Evolutionary conservation across 2,888 invertebrate species (phyloP).

Genomic region (Chaitophorus viminalis): DNA sequence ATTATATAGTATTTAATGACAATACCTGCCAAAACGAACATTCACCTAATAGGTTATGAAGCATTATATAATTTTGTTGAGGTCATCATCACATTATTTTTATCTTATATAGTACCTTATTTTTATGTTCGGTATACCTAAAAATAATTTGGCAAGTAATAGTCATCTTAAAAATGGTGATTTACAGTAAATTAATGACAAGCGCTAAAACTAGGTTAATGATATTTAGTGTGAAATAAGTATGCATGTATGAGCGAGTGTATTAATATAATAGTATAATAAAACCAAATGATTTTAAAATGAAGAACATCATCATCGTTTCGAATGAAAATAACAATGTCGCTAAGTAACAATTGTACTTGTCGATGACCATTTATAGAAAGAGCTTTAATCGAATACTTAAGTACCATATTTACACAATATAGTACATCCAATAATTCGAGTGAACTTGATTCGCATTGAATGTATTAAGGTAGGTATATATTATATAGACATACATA

Average conservation of each 20-base stretch:
- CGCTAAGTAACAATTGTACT: too few species aligned
- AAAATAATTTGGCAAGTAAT: neutral
- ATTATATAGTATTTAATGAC: neutral
- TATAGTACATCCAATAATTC: too few species aligned
- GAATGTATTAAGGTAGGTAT: too few species aligned
- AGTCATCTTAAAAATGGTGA: conserved; percentile 9
- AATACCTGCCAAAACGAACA: neutral
- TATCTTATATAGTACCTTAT: neutral
- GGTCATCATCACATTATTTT: neutral
- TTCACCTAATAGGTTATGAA: neutral
- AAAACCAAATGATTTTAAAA: neutral
- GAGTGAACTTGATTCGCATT: too few species aligned
- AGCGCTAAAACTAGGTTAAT: conserved; percentile 25
- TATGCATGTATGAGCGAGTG: neutral
- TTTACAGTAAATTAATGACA: conserved; percentile 13
- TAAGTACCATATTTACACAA: too few species aligned
- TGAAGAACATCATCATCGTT: neutral
- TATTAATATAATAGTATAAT: neutral
- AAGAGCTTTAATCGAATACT: too few species aligned
- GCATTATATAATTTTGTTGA: neutral
- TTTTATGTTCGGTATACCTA: neutral
- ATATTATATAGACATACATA: too few species aligned
- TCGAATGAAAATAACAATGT: neutral
- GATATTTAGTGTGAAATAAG: neutral
- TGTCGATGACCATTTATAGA: too few species aligned